A percentile compares a stretch with the other conserved stretches of the same genome.
These are phyloP conservation scores for Mus spicilegus DNA, from an alignment of 2,113 vertebrate genomes.

Conservation along the genomic window DNA sequence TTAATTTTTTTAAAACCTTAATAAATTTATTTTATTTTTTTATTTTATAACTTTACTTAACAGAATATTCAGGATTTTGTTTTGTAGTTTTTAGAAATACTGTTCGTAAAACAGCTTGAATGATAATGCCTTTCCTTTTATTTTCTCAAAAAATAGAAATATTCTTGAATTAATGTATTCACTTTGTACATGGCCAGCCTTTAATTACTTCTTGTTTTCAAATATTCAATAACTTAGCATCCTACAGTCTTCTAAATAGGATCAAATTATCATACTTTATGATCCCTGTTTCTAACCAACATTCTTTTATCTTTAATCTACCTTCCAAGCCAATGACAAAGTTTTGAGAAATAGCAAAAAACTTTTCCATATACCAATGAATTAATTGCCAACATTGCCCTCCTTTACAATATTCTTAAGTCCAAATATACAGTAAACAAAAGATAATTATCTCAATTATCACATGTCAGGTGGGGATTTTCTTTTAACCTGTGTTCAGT, in stretches of 20 bases:
- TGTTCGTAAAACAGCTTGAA: neutral
- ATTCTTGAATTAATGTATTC: conserved; percentile 50
- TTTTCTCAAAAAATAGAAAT: conserved; percentile 62
- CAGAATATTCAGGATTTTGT: neutral
- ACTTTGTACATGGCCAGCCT: conserved; percentile 20
- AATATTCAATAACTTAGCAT: conserved; percentile 42
- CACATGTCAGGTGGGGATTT: conserved; percentile 12
- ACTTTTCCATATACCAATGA: conserved; percentile 6
- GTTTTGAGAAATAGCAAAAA: conserved; percentile 43
- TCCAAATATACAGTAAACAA: conserved; percentile 56
- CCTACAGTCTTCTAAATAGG: conserved; percentile 30
- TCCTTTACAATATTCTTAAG: conserved; percentile 58
- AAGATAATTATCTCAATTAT: conserved; percentile 34
- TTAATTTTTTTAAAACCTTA: neutral
- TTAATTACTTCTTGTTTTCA: conserved; percentile 61
- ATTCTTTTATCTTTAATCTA: conserved; percentile 47
- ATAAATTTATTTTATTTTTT: conserved; percentile 19
- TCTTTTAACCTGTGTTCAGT: conserved; percentile 24
- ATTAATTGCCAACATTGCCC: neutral
- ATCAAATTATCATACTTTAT: conserved; percentile 54
- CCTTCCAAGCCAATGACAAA: conserved; percentile 38
- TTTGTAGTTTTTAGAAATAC: conserved; percentile 9
- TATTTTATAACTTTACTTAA: conserved; percentile 40
- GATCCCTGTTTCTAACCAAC: conserved; percentile 40
- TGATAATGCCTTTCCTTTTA: conserved; percentile 28